Evolutionary conservation across 2,888 invertebrate genomes (phyloP).

Genomic region (Andrena bucephala): DNA sequence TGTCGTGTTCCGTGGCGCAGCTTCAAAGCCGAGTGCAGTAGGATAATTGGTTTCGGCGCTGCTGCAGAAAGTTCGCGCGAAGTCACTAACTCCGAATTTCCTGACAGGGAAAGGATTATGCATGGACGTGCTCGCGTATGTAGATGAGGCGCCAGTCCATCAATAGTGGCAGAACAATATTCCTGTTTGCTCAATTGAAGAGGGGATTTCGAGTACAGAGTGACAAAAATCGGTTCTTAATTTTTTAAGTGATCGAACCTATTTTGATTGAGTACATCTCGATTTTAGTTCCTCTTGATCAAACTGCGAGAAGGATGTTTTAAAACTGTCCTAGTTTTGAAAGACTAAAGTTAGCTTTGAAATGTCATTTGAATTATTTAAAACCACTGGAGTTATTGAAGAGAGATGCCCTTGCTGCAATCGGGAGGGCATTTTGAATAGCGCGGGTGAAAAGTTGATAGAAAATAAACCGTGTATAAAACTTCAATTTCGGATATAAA

Average conservation of each 20-base stretch:
- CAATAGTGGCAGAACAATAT: conserved; percentile 11
- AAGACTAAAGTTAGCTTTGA: neutral
- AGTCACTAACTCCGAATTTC: conserved; percentile 52
- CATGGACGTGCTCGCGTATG: neutral
- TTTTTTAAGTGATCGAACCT: too few species aligned
- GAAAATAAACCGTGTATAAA: neutral
- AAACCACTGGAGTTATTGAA: neutral
- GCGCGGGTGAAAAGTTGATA: neutral
- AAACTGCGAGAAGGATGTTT: too few species aligned
- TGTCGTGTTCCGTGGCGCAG: conserved; percentile 46
- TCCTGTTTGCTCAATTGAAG: neutral
- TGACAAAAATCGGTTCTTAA: too few species aligned
- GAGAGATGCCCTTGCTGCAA: neutral
- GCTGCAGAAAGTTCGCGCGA: conserved; percentile 56
- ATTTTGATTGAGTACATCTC: too few species aligned
- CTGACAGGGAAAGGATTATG: conserved; percentile 31
- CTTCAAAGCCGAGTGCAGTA: conserved; percentile 66
- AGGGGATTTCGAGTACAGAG: too few species aligned
- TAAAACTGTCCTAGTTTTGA: neutral
- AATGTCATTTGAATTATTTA: neutral
- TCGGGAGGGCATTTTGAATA: neutral
- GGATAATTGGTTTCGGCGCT: conserved; percentile 71
- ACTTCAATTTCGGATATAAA: neutral
- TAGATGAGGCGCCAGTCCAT: neutral
- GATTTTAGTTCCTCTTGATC: too few species aligned